These are phyloP conservation scores for Trissolcus basalis DNA, from an alignment of 1,140 invertebrate species.

Conservation along the genomic window DNA sequence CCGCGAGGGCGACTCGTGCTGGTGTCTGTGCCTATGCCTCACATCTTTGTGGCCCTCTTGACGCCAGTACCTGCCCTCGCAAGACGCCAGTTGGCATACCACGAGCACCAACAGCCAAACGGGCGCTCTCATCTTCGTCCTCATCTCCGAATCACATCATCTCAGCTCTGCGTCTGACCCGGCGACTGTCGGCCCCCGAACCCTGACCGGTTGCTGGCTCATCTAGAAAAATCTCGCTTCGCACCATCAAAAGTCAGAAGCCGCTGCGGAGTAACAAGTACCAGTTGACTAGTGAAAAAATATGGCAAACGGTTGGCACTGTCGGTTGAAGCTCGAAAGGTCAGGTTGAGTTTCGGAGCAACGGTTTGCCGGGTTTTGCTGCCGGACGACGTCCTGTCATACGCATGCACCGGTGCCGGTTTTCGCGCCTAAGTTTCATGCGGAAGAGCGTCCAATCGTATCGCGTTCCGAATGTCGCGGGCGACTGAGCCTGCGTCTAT, in stretches of 20 bases:
- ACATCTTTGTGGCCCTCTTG: conserved; percentile 43
- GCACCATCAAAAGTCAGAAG: conserved; percentile 38
- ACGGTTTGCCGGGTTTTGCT: conserved; percentile 7
- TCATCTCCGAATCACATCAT: conserved; percentile 47
- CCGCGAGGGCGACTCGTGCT: conserved; percentile 52
- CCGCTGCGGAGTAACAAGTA: too few species aligned
- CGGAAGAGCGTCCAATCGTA: conserved; percentile 66
- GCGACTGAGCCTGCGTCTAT: conserved; percentile 71
- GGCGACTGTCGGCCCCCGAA: conserved; percentile 13
- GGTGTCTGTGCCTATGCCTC: conserved; percentile 65
- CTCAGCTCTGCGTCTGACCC: conserved; percentile 11
- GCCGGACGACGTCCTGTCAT: conserved; percentile 20
- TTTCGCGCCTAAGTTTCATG: conserved; percentile 42
- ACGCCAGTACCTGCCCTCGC: conserved; percentile 41
- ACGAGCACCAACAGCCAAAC: conserved; percentile 56
- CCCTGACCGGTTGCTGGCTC: conserved; percentile 39
- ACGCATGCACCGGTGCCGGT: conserved; percentile 54
- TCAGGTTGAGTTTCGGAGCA: too few species aligned
- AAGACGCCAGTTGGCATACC: conserved; percentile 43
- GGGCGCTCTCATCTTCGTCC: conserved; percentile 53
- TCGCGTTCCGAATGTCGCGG: conserved; percentile 75
- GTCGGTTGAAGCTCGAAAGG: not conserved
- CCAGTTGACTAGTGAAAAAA: conserved; percentile 3
- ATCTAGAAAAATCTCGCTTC: conserved; percentile 30
- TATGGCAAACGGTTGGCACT: not conserved